Conservation (phyloP, 2,113 vertebrate species). For the Engystomops pustulosus region DNA sequence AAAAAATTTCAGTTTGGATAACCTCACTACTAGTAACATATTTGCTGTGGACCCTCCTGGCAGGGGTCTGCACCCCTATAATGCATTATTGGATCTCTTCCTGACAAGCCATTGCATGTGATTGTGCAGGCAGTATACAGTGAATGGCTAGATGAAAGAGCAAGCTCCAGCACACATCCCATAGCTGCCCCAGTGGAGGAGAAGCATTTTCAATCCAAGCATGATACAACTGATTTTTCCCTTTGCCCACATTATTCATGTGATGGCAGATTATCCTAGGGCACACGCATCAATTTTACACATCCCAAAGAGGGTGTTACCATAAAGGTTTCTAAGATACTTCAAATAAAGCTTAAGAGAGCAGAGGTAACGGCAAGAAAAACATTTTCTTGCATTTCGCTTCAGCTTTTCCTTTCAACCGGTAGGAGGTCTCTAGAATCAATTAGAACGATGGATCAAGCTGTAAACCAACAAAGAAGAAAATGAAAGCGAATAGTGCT, state of each 20-base stretch:
- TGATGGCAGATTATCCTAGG: conserved; percentile 46
- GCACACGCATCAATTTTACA: conserved; percentile 43
- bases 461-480: conserved; percentile 53
- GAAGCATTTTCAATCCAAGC: conserved; percentile 21
- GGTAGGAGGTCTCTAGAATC: conserved; percentile 59
- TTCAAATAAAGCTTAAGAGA: conserved; percentile 51
- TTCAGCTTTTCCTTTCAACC: conserved; percentile 43
- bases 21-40: too few relatives aligned
- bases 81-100: too few relatives aligned
- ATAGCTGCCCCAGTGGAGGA: background rate
- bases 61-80: too few relatives aligned
- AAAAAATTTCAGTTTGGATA: too few relatives aligned
- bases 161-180: background rate
- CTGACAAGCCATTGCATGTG: background rate
- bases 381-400: conserved; percentile 48
- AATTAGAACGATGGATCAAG: conserved; percentile 55
- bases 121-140: background rate
- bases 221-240: conserved; percentile 6
- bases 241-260: conserved; percentile 38
- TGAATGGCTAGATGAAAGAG: background rate
- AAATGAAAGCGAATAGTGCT: conserved; percentile 52
- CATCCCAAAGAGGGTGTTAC: conserved; percentile 54
- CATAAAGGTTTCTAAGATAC: conserved; percentile 51
- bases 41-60: too few relatives aligned
- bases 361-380: conserved; percentile 38